Evolutionary conservation across 2,888 invertebrate genomes (phyloP).

Genomic region (Polydesmus complanatus): DNA sequence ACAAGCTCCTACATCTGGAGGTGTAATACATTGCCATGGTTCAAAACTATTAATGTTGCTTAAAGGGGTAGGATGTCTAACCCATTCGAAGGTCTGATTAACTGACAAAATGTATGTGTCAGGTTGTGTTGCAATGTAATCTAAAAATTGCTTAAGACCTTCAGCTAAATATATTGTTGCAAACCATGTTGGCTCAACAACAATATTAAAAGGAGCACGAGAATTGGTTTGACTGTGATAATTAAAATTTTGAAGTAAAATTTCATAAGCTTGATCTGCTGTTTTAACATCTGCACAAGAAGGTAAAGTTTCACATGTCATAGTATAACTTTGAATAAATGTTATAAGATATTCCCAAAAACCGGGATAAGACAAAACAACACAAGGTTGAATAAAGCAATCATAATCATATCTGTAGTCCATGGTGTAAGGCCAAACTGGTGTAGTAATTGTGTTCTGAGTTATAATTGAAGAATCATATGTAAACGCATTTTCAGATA

Average conservation of each 20-base stretch:
- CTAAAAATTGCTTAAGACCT: background rate
- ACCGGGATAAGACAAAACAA: background rate
- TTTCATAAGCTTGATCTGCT: background rate
- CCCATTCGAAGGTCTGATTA: conserved; percentile 42
- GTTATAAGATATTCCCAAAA: background rate
- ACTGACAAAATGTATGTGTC: conserved; percentile 46
- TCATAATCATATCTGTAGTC: background rate
- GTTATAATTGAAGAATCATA: background rate
- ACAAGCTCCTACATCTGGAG: conserved; percentile 17
- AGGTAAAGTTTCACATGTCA: background rate
- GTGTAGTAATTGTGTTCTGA: background rate
- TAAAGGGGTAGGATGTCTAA: conserved; percentile 40
- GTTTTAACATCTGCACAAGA: background rate
- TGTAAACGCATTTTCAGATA: background rate
- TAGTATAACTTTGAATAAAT: background rate
- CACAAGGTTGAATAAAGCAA: background rate
- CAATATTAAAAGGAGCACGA: conserved; percentile 2
- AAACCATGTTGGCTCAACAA: background rate
- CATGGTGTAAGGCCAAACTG: background rate
- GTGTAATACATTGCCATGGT: conserved; percentile 24
- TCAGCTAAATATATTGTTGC: background rate
- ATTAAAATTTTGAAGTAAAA: background rate
- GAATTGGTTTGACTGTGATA: background rate
- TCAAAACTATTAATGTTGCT: conserved; percentile 27
- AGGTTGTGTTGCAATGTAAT: conserved; percentile 30